These are phyloP conservation scores for Molossus molossus DNA, from an alignment of 2,797 vertebrate genomes.

Conservation along the genomic window DNA sequence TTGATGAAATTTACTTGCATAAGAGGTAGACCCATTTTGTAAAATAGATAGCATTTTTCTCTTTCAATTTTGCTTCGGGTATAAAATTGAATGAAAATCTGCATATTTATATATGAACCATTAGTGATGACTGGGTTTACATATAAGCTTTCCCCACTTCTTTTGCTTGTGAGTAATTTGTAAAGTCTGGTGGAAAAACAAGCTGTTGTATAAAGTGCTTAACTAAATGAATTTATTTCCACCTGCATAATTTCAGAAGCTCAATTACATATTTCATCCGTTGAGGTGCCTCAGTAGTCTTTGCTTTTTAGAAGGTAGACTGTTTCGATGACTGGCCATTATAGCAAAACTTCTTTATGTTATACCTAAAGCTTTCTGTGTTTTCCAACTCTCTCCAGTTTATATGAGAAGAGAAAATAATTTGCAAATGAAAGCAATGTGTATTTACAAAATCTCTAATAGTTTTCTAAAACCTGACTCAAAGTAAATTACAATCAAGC, in stretches of 20 bases:
- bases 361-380: constrained; percentile 47
- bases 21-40: constrained; percentile 63
- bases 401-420: constrained; percentile 32
- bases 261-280: constrained; percentile 69
- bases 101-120: constrained; percentile 75
- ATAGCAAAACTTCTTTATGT: constrained; percentile 44
- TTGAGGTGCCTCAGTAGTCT: not conserved
- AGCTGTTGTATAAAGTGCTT: constrained; percentile 73
- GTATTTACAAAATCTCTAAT: constrained; percentile 20
- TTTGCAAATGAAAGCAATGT: constrained; percentile 17
- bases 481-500: constrained; percentile 33
- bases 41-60: constrained; percentile 76
- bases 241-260: constrained; percentile 77
- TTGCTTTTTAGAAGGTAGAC: constrained; percentile 60
- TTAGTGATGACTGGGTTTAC: constrained; percentile 74
- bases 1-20: constrained; percentile 69
- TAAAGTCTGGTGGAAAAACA: constrained; percentile 75
- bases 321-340: constrained; percentile 54
- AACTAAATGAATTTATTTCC: constrained; percentile 83
- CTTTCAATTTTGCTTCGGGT: constrained; percentile 73
- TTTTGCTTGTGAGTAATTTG: constrained; percentile 71
- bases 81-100: constrained; percentile 79
- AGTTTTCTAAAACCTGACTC: constrained; percentile 32
- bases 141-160: constrained; percentile 74
- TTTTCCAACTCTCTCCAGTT: constrained; percentile 56